phyloP scores from a whole-genome alignment of 2,888 invertebrate genomes.

The Dorcus hopei region DNA sequence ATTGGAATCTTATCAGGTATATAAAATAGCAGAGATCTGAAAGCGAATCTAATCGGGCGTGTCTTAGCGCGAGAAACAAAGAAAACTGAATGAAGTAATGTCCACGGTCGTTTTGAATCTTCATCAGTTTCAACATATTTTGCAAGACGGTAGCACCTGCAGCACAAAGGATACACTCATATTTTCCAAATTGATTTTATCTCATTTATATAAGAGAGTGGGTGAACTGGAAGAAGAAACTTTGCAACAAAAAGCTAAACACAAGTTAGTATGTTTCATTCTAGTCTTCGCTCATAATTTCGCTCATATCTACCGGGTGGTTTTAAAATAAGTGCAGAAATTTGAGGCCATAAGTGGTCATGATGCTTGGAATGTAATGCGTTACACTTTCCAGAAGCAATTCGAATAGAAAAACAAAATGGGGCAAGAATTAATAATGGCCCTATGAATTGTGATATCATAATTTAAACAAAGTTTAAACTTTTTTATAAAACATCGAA shows the following conservation, averaged over 20 bases:
- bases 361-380: too few species aligned
- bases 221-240: constrained; percentile 65
- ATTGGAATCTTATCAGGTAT: constrained; percentile 64
- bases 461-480: too few species aligned
- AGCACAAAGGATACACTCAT: constrained; percentile 56
- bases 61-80: constrained; percentile 68
- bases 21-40: background rate
- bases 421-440: too few species aligned
- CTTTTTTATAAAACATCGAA: too few species aligned
- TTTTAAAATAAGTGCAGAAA: too few species aligned
- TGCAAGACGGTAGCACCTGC: constrained; percentile 40
- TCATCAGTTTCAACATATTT: constrained; percentile 63
- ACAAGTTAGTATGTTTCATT: constrained; percentile 51
- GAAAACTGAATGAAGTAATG: constrained; percentile 73
- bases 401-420: too few species aligned
- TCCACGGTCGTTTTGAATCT: constrained; percentile 66
- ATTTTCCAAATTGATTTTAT: constrained; percentile 61
- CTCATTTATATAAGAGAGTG: constrained; percentile 59
- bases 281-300: too few species aligned
- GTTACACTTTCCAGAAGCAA: too few species aligned
- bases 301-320: too few species aligned
- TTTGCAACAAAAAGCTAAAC: constrained; percentile 57
- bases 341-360: too few species aligned
- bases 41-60: background rate
- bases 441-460: too few species aligned